Base-by-base conservation (phyloP, 2,888 invertebrate species). In the Oligia latruncula region DNA sequence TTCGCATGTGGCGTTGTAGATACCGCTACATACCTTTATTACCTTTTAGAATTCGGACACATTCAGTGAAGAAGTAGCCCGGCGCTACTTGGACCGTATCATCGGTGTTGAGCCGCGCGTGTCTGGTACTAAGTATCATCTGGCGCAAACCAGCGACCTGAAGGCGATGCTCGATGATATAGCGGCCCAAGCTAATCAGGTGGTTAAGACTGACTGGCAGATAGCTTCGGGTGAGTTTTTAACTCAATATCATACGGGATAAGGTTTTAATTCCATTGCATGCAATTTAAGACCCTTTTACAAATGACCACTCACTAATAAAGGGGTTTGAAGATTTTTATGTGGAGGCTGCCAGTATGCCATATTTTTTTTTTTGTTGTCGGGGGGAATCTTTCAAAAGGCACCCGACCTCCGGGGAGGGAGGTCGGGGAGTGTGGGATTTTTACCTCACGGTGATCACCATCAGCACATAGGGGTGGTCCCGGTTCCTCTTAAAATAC, bases 31-130 rank as follows among this genome's bases (percentile, higher is more conserved):
- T 29, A 29, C 15, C 9, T 15, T 13, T 11, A 17, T 52, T 64
- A 20, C 2, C 5, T 29, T 3, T 5, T 9, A 96, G 96, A 91
- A 92, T 73, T 84, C 92, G 15, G 88, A 91, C 55, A 90, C 87
- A 8, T 96, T 96, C 88, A 95, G 95, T 77, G 96, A 97, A 75
- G 95, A 95, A 73, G 82, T 91, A 0, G 95, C 96, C 0, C 89
- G 88, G 80, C 81, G 88, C 0, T 95, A 95, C 85, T 86, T 97
- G 0, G 11, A 90, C 13, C 79, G 88, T 23, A 95, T 96, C 11
- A 77, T 95, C 2, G 96, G 96, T 0, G 87, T 91, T 0, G 83
- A 90, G 77, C 95, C 96, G 0, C 87, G 96, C 3, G 96, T 96
- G 15, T 86, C 95, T 0, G 96, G 96, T 13, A 94, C 95, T 0